Percentiles rank a stretch among this genome's conserved stretches.
Conservation (phyloP, 2,888 invertebrate genomes). For the Steinernema carpocapsae region DNA sequence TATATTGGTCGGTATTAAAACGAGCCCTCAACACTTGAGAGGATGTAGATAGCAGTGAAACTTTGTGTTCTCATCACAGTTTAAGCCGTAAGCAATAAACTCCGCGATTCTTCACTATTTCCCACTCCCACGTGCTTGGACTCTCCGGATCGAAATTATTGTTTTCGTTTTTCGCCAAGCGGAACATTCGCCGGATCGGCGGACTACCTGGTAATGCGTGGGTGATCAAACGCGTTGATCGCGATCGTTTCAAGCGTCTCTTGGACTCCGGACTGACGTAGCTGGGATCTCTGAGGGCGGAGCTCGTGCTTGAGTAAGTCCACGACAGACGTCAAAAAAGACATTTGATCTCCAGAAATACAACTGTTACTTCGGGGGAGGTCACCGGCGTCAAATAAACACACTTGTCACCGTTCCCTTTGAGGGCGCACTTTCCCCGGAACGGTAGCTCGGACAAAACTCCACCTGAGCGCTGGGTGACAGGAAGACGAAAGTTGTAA, state of each 20-base stretch:
- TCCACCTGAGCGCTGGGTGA: neutral
- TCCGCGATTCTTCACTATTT: neutral
- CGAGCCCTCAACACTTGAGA: too few species aligned
- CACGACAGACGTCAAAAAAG: slow-evolving; percentile 27
- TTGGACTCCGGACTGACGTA: slow-evolving; percentile 20
- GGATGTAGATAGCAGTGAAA: neutral
- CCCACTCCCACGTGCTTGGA: slow-evolving; percentile 10
- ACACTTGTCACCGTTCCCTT: neutral
- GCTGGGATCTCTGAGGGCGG: neutral
- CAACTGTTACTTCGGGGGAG: neutral
- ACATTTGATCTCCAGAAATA: slow-evolving; percentile 4
- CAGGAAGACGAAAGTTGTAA: neutral
- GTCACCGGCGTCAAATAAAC: neutral
- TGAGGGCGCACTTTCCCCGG: too few species aligned
- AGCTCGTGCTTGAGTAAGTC: neutral
- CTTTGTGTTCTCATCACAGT: neutral
- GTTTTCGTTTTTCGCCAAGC: neutral
- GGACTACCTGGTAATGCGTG: slow-evolving; percentile 9
- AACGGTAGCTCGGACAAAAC: too few species aligned
- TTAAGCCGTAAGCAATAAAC: slow-evolving; percentile 15
- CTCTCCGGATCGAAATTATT: neutral
- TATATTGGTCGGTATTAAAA: too few species aligned
- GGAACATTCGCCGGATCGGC: slow-evolving; percentile 16
- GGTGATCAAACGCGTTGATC: neutral
- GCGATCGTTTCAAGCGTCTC: neutral